These are phyloP conservation scores for Drosophila bunnanda DNA, from an alignment of 2,888 invertebrate species.

Conservation along the genomic window DNA sequence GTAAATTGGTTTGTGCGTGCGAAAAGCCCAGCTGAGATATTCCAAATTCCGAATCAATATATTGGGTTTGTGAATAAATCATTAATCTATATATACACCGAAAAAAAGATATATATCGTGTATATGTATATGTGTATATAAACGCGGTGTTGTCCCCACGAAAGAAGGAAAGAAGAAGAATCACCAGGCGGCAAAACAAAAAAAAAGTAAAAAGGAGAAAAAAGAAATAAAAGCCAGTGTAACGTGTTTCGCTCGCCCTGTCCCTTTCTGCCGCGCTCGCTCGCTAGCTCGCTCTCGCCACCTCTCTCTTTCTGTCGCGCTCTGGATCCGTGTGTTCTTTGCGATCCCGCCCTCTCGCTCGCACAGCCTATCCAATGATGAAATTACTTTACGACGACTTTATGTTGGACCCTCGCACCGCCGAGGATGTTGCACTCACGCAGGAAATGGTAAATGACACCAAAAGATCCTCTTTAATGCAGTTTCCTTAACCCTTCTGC, in stretches of 20 bases:
- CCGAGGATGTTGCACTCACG: slow-evolving; percentile 82
- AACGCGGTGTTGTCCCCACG: slow-evolving; percentile 20
- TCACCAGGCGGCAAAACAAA: slow-evolving; percentile 30
- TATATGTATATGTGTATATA: slow-evolving; percentile 21
- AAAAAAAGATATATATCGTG: slow-evolving; percentile 34
- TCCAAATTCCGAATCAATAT: slow-evolving; percentile 66
- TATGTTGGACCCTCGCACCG: slow-evolving; percentile 84
- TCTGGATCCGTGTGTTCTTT: slow-evolving; percentile 47
- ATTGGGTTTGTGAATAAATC: slow-evolving; percentile 64
- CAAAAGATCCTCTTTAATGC: not conserved
- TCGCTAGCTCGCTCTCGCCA: slow-evolving; percentile 37
- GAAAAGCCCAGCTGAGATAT: slow-evolving; percentile 53
- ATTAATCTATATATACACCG: slow-evolving; percentile 44
- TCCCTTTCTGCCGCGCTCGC: slow-evolving; percentile 48
- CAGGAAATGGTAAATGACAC: slow-evolving; percentile 83
- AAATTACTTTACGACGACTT: slow-evolving; percentile 84
- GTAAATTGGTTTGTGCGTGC: slow-evolving; percentile 40
- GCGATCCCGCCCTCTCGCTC: slow-evolving; percentile 15
- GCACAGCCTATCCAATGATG: slow-evolving; percentile 79
- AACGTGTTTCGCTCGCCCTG: slow-evolving; percentile 40
- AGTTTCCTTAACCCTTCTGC: not conserved
- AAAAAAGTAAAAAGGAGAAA: not conserved
- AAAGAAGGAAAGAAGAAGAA: slow-evolving; percentile 36
- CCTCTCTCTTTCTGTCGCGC: slow-evolving; percentile 54
- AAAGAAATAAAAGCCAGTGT: slow-evolving; percentile 37